Base-by-base conservation (phyloP, 2,888 invertebrate species). In the Frankliniella fusca region DNA sequence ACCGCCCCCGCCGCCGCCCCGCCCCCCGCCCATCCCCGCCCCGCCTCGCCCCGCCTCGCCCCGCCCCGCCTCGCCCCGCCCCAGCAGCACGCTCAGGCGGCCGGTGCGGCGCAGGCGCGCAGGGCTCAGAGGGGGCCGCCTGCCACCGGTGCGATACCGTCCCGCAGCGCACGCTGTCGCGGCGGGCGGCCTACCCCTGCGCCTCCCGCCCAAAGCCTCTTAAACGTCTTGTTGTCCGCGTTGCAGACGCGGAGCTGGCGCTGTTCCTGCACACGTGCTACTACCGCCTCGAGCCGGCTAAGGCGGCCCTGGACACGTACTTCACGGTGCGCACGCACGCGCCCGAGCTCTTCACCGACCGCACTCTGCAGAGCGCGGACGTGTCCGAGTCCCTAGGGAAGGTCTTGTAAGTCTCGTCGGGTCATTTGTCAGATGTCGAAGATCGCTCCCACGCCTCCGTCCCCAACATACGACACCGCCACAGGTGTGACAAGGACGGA, bases 201-300 rank as follows among this genome's bases (percentile, higher is more conserved):
- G 15, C 54, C 54, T 18, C 38, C 3, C 54, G 15, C 54, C 54
- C 8, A 3, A 3, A 11, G 38, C n/a, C 61, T 61, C 18, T 20
- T 54, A 18, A 18, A 11, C 15, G 18, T 61, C 18, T 2, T 18
- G 54, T 54, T 18, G 15, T 2, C 54, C 8, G 15, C 70, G 11
- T 27, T 27, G 27, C 83, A 85, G 85, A 85, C 81, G 85, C 85
- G 48, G 83, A 84, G 70, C 82, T 85, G 48, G 83, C 83, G 38
- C 80, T 84, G 76, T 85, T 85, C 82, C 83, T 85, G 23, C 84
- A 84, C 82, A 84, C 84, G 54, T 84, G 84, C 80, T 83, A 84
- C 82, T 84, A 84, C 80, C 48, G 81, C 61, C 70, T 83, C 70
- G 84, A 83, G 76, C 54, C 80, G 15, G 81, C 83, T 48, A 84